Conservation (phyloP, 2,888 invertebrate genomes). For the Bibio marci region DNA sequence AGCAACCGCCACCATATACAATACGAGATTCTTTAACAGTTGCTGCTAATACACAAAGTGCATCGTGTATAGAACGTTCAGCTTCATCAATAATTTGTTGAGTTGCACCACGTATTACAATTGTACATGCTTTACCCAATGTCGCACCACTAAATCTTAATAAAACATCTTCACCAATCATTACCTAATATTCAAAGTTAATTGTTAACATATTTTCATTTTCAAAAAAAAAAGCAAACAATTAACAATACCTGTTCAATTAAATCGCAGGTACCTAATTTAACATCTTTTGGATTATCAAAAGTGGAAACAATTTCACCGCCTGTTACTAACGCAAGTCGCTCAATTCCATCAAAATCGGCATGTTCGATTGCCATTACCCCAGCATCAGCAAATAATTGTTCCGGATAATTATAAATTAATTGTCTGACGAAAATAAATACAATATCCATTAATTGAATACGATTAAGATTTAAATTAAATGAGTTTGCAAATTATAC, state of each 20-base stretch:
- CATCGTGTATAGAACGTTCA: slow-evolving; percentile 94
- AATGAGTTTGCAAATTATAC: slow-evolving; percentile 8
- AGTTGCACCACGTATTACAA: slow-evolving; percentile 94
- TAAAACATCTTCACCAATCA: slow-evolving; percentile 94
- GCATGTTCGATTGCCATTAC: slow-evolving; percentile 99
- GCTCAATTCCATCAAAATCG: slow-evolving; percentile 97
- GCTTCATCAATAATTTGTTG: slow-evolving; percentile 98
- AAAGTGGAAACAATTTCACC: slow-evolving; percentile 99
- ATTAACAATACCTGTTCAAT: slow-evolving; percentile 63
- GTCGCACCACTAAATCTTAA: slow-evolving; percentile 89
- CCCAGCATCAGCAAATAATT: slow-evolving; percentile 93
- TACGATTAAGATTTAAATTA: not conserved
- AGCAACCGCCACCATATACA: slow-evolving; percentile 85
- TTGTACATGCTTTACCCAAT: slow-evolving; percentile 90
- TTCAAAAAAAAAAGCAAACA: not conserved
- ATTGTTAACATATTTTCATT: slow-evolving; percentile 2
- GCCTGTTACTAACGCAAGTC: slow-evolving; percentile 90
- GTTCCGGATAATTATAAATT: slow-evolving; percentile 99
- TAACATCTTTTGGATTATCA: slow-evolving; percentile 80
- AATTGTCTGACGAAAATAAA: slow-evolving; percentile 49
- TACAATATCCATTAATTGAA: slow-evolving; percentile 4
- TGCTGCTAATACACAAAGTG: slow-evolving; percentile 88
- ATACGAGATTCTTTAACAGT: slow-evolving; percentile 87
- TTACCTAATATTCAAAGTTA: slow-evolving; percentile 34
- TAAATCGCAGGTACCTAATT: slow-evolving; percentile 82